Base-by-base conservation (phyloP, 2,888 invertebrate genomes). In the Hyalella azteca region DNA sequence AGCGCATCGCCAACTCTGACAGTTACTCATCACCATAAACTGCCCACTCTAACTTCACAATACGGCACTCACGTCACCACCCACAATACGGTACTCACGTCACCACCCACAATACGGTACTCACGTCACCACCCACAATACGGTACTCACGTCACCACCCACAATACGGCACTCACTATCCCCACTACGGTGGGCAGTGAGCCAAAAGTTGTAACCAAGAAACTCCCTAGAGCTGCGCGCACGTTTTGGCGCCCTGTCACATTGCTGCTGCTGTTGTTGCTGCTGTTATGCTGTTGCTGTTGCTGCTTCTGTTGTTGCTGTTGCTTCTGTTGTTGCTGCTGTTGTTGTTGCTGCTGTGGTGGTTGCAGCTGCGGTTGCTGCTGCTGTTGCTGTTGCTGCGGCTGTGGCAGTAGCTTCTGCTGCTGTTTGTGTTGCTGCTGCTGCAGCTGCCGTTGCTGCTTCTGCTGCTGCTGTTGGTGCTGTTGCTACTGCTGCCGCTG, bases 141-240 rank as follows among this genome's bases (percentile, higher is more conserved):
- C 45, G 9, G 15, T 7, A 11, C 5, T 22, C 54, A 54, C 54
- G 5, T 7, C 5, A 29, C 36, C 60, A 36, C 60, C 36, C 60
- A 36, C 60, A 29, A 13, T 5, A 60, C 22, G 19, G 19, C 60
- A 36, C 60, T 3, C 36, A 36, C 60, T 29, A 29, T 26, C 60
- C 36, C 7, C 59, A 4, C 59, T 59, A 59, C 22, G 29, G 66
- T 36, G 66, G 66, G 66, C 66, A 36, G 36, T 5, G 1, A 11
- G 66, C 66, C 66, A 66, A 66, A 0, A 66, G 66, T 66, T 66
- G 66, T 66, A 66, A 66, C 66, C 66, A 66, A 66, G 66, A 36
- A 66, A 66, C 66, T 39, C 19, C 4, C n/a, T n/a, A n/a, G n/a
- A n/a, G 32, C 36, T 36, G 66, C 36, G 36, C 36, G 29, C 66